Evolutionary conservation across 2,113 vertebrate species (phyloP), one percentile per base, ranked within the genome.

Genomic region (Hippolais icterina): DNA sequence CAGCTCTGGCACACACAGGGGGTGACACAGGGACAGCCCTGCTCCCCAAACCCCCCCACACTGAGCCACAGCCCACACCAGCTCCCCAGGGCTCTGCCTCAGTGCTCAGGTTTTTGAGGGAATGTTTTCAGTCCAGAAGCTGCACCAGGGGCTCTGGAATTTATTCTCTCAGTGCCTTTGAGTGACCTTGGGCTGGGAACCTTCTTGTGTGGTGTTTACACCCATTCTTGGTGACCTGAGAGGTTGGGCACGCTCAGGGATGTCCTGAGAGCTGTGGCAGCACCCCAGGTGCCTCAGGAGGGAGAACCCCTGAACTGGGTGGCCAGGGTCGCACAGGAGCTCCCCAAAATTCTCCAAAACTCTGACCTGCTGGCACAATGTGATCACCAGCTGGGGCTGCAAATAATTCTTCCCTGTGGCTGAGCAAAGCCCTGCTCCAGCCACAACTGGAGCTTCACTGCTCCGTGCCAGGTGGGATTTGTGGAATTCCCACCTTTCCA

Each of bases 371-470:
- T 46, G 71, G 71, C 86, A 59, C 68, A 18, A 6, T 3, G 33
- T 13, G 86, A 63, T 90, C 80, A 7, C 76, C 93, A 79, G 25
- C 86, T 92, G 90, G 89, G 89, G 64, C 83, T 92, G 91, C 47
- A 64, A 17, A 44, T 59, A 8, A 65, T 53, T 72, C 85, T 72
- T 44, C 11, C 82, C 85, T 52, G 53, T 29, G 85, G 23, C 5
- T 47, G 77, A 84, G 79, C 88, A 77, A 70, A 27, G 0, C 10
- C n/a, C 29, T 29, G 81, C 49, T 54, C 1, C 1, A 69, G 69
- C 42, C 33, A 1, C 4, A 9, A 7, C 3, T 5, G 64, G 25
- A 6, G 7, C 54, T 49, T 44, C 42, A 15, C n/a, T 68, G 78
- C 85, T 35, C 53, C 23, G 0, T 1, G 15, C 72, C 4, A 28